A percentile compares a stretch with the other conserved stretches of the same genome.
Conservation (phyloP, 1,140 invertebrate species). For the Phocides pigmalion region DNA sequence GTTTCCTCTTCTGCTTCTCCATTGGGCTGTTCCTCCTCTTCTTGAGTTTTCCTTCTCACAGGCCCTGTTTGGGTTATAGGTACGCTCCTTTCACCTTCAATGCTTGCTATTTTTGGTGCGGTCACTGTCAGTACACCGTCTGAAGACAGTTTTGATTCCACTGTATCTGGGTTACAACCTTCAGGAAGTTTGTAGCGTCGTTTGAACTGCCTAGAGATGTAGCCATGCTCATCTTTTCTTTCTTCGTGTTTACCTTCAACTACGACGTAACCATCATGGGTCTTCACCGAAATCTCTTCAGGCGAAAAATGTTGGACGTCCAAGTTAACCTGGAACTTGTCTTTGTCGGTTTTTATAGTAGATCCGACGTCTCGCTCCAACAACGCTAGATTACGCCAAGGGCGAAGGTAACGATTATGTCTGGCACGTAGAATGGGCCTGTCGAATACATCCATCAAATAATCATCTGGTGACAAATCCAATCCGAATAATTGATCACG, state of each 20-base stretch:
- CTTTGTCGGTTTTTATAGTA: conserved; percentile 67
- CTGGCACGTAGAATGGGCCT: conserved; percentile 42
- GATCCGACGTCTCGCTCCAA: conserved; percentile 57
- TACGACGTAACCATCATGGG: conserved; percentile 87
- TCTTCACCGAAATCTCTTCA: conserved; percentile 92
- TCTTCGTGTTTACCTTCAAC: conserved; percentile 91
- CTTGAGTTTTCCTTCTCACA: conserved; percentile 57
- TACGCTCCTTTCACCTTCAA: conserved; percentile 54
- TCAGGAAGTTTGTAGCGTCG: conserved; percentile 89
- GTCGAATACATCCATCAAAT: conserved; percentile 61
- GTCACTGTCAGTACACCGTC: conserved; percentile 90
- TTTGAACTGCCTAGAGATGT: conserved; percentile 89
- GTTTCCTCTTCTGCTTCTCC: conserved; percentile 47
- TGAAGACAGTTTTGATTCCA: conserved; percentile 88
- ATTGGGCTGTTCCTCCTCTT: conserved; percentile 47
- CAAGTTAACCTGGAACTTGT: conserved; percentile 87
- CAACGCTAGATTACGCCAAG: conserved; percentile 60
- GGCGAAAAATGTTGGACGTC: conserved; percentile 95
- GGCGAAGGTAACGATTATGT: conserved; percentile 50
- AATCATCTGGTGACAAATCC: conserved; percentile 58
- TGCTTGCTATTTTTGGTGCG: conserved; percentile 79
- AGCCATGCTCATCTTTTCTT: conserved; percentile 89
- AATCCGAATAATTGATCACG: conserved; percentile 60
- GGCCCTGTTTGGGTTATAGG: conserved; percentile 68
- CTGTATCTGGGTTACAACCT: conserved; percentile 86